Evolutionary conservation across 2,113 vertebrate genomes (phyloP), one percentile per base, ranked within the genome.

Genomic region (Syngnathoides biaculeatus): DNA sequence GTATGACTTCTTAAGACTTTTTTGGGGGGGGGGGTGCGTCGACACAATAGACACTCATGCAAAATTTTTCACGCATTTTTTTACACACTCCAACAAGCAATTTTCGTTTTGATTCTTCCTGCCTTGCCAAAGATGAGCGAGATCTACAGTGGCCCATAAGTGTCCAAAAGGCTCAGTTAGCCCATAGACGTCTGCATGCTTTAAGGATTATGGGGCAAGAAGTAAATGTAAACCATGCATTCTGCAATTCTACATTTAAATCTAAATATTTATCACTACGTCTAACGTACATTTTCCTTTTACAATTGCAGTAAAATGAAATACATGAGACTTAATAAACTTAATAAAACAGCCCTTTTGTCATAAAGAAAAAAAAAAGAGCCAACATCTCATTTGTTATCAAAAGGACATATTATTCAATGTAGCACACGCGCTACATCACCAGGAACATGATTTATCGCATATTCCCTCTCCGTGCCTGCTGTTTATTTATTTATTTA

Each of bases 401-500:
- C 65, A 56, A 50, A 55, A 62, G 27, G 56, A 74, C 59, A 48
- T 52, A 69, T 67, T 68, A 42, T 67, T 38, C 38, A 55, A 56
- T 59, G 26, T 48, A 55, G 72, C 66, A 69, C 42, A 60, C 68
- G 64, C 65, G 65, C 59, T 53, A 56, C 64, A 48, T 53, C 74
- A 72, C 81, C 73, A 77, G 77, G 72, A 79, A 73, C 2, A 35
- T 77, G 81, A 88, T 83, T 83, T 78, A 84, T 74, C 39, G 65
- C 69, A 63, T 74, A 69, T 77, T 65, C 68, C 56, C 35, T 72
- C 60, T 50, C 74, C 68, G 67, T 61, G 75, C 65, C 53, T 68
- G 69, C 68, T 42, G 72, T 74, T 71, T 79, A n/a, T n/a, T n/a
- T n/a, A n/a, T n/a, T n/a, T n/a, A n/a, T n/a, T n/a, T n/a, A n/a